Base-by-base conservation (phyloP, 2,888 invertebrate species). In the Temnothorax unifasciatus region DNA sequence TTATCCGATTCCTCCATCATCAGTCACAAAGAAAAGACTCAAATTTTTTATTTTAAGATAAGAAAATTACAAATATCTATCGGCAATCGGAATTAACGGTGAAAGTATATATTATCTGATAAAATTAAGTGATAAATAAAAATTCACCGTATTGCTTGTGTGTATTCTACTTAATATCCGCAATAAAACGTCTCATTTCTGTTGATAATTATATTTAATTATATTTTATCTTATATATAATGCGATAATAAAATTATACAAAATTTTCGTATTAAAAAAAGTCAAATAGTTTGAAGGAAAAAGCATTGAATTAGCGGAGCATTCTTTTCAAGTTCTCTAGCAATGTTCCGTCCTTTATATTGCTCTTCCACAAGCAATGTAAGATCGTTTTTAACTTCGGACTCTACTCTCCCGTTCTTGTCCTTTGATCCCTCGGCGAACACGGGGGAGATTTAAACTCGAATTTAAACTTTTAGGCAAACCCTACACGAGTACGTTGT, bases 381-480 rank as follows among this genome's bases (percentile, higher is more conserved):
- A 77, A 77, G 54, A 54, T 54, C 66, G 44, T 66, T 76, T 77
- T 69, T 84, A 73, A 84, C 64, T 57, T 84, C 34, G n/a, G 41
- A 50, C 64, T 44, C 63, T 71, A 84, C 83, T 29, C 83, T 29
- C 47, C 64, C 74, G 29, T 57, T 74, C 34, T 41, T 66, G 47
- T 54, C 64, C 54, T 82, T 82, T 75, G 82, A 82, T 75, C 75
- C 66, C 66, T 57, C 75, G 66, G 50, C 47, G 75, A 75, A 34
- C 52, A 57, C n/a, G 57, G 34, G 73, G 57, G 64, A 82, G 66
- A 82, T 82, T 82, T 82, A 82, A 82, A 82, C 75, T 75, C 82
- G 75, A 82, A 75, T 82, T 82, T 75, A 75, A 82, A 82, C 64
- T 82, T 82, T 82, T 66, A 75, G 75, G 75, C 52, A 66, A 75